Percentiles rank a stretch among this genome's conserved stretches.
Conservation (phyloP, 2,888 invertebrate genomes). For the Apotomis capreana region DNA sequence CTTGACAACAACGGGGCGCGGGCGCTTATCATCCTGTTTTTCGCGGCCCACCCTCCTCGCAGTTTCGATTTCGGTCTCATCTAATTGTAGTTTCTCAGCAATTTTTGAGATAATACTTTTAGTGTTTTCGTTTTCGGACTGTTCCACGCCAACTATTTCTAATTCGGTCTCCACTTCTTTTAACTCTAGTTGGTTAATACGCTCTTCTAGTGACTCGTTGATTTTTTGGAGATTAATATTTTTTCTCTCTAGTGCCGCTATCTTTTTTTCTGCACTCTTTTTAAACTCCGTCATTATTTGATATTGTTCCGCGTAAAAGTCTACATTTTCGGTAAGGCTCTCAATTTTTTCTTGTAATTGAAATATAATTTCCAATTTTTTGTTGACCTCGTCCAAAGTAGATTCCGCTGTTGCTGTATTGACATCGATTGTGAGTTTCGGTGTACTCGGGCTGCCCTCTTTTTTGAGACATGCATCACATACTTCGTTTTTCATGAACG, state of each 20-base stretch:
- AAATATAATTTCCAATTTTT: slow-evolving; percentile 1
- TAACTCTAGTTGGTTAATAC: too few species aligned
- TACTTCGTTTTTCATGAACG: not conserved
- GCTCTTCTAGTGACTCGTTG: not conserved
- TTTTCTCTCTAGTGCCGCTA: slow-evolving; percentile 4
- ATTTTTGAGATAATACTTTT: not conserved
- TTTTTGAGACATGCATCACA: slow-evolving; percentile 9
- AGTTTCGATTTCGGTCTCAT: not conserved
- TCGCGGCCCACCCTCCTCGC: too few species aligned
- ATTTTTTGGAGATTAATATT: slow-evolving; percentile 9
- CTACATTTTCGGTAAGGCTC: not conserved
- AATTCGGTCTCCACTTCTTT: not conserved
- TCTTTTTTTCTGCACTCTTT: slow-evolving; percentile 22
- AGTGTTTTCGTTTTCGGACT: not conserved
- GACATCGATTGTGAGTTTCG: slow-evolving; percentile 2
- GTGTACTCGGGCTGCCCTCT: slow-evolving; percentile 1
- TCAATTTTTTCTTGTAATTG: not conserved
- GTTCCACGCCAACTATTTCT: slow-evolving; percentile 10
- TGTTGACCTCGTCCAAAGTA: not conserved
- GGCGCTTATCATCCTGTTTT: too few species aligned
- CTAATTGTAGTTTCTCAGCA: not conserved
- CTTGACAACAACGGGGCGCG: too few species aligned
- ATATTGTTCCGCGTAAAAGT: slow-evolving; percentile 8
- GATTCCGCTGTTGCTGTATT: slow-evolving; percentile 2
- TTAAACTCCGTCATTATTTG: slow-evolving; percentile 28